A percentile compares a stretch with the other conserved stretches of the same genome.
These are phyloP conservation scores for Trissoscelio sp. DNA, from an alignment of 2,888 invertebrate genomes.

Conservation along the genomic window DNA sequence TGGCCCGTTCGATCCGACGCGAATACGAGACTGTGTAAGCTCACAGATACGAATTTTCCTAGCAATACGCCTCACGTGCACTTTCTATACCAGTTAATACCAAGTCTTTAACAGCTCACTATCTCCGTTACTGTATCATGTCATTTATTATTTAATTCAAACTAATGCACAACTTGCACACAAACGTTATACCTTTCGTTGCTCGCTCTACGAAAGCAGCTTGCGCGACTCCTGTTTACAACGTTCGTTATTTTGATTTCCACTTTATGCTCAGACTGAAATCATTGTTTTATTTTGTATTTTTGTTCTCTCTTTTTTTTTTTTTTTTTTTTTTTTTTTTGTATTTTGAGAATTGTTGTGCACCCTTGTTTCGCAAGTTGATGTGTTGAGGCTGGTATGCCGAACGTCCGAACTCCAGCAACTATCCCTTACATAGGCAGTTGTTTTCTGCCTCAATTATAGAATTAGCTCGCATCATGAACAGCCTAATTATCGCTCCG, in stretches of 20 bases:
- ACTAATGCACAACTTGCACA: conserved; percentile 75
- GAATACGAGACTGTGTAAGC: conserved; percentile 94
- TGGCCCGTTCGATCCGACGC: conserved; percentile 95
- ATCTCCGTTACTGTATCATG: conserved; percentile 70
- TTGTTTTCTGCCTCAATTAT: too few species aligned
- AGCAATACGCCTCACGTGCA: conserved; percentile 76
- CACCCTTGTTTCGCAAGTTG: too few species aligned
- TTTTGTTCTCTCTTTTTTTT: too few species aligned
- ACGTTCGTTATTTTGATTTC: neutral
- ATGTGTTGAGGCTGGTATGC: too few species aligned
- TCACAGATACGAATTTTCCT: conserved; percentile 74
- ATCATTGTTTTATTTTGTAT: conserved; percentile 12
- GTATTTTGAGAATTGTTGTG: too few species aligned
- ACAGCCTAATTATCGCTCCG: too few species aligned
- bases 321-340: too few species aligned
- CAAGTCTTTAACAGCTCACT: conserved; percentile 72
- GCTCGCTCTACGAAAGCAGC: conserved; percentile 63
- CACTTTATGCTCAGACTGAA: neutral
- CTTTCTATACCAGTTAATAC: conserved; percentile 73
- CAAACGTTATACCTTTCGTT: conserved; percentile 64
- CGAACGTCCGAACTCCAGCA: too few species aligned
- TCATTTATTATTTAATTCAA: conserved; percentile 72
- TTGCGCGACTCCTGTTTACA: conserved; percentile 45
- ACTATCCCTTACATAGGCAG: too few species aligned
- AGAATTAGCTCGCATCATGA: too few species aligned